These are phyloP conservation scores for Anodontia alba DNA, from an alignment of 2,888 invertebrate genomes.

Conservation along the genomic window DNA sequence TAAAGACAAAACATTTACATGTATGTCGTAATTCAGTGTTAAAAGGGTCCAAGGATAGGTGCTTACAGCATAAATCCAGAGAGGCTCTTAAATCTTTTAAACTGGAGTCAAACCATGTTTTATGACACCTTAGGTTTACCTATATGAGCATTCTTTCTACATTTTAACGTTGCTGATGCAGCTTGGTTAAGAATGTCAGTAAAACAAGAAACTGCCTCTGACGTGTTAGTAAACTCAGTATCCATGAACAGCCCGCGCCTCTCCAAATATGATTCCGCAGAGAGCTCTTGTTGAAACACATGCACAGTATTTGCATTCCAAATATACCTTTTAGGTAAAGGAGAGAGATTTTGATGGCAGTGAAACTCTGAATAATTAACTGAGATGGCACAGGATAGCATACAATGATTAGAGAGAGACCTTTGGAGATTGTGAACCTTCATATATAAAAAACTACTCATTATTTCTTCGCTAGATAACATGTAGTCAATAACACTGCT, in stretches of 20 bases:
- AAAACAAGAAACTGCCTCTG: not conserved
- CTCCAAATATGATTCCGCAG: not conserved
- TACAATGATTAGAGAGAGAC: not conserved
- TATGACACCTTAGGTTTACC: not conserved
- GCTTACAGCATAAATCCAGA: not conserved
- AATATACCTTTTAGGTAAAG: not conserved
- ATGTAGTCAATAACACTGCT: not conserved
- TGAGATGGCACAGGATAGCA: not conserved
- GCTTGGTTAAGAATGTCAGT: not conserved
- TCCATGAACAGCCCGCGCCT: not conserved
- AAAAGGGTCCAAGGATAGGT: not conserved
- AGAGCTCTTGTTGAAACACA: not conserved
- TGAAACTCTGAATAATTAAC: not conserved
- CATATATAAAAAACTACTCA: not conserved
- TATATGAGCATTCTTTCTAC: not conserved
- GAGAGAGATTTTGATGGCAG: not conserved
- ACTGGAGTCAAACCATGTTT: not conserved
- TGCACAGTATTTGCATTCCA: not conserved
- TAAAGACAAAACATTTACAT: not conserved
- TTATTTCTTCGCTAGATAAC: not conserved
- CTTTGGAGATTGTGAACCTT: not conserved
- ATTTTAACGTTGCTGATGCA: not conserved
- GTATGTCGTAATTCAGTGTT: not conserved
- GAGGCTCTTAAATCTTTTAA: not conserved
- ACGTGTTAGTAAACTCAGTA: not conserved